phyloP scores from a whole-genome alignment of 2,113 vertebrate species.

The Taxidea taxus region DNA sequence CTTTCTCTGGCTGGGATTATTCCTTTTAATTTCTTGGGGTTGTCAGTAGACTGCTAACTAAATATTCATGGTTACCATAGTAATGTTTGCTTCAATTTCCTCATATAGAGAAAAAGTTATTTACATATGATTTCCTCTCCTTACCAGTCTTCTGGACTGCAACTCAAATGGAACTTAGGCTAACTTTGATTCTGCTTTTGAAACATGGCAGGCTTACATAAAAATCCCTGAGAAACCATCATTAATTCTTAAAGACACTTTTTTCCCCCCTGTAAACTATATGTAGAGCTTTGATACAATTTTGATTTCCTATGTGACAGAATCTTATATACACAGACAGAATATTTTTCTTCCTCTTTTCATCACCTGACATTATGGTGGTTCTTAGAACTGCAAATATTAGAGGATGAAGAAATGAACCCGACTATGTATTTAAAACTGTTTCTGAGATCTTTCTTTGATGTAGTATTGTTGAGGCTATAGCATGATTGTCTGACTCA shows the following conservation, averaged over 20 bases:
- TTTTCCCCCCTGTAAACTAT: slow-evolving; percentile 16
- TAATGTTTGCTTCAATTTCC: slow-evolving; percentile 71
- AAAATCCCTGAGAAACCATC: slow-evolving; percentile 40
- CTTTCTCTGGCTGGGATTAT: slow-evolving; percentile 49
- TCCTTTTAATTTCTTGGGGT: slow-evolving; percentile 66
- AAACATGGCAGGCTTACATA: slow-evolving; percentile 43
- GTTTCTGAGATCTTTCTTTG: not conserved
- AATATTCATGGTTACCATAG: slow-evolving; percentile 76
- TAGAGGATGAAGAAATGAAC: not conserved
- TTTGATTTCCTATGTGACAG: slow-evolving; percentile 50
- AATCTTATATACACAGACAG: slow-evolving; percentile 41
- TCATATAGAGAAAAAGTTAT: slow-evolving; percentile 45
- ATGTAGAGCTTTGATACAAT: slow-evolving; percentile 63
- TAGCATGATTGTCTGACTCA: not conserved
- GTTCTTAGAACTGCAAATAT: slow-evolving; percentile 52
- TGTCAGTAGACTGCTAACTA: slow-evolving; percentile 62
- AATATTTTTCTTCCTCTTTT: slow-evolving; percentile 49
- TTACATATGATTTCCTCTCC: slow-evolving; percentile 63
- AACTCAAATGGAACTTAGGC: slow-evolving; percentile 52
- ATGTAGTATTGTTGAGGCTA: slow-evolving; percentile 16
- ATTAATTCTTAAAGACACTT: slow-evolving; percentile 56
- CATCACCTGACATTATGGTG: slow-evolving; percentile 11
- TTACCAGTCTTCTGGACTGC: slow-evolving; percentile 10
- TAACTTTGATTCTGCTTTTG: slow-evolving; percentile 54
- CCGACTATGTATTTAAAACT: not conserved